Evolutionary conservation across 2,113 vertebrate species (phyloP), one percentile per base, ranked within the genome.

Genomic region (Microcebus ravelobensis): DNA sequence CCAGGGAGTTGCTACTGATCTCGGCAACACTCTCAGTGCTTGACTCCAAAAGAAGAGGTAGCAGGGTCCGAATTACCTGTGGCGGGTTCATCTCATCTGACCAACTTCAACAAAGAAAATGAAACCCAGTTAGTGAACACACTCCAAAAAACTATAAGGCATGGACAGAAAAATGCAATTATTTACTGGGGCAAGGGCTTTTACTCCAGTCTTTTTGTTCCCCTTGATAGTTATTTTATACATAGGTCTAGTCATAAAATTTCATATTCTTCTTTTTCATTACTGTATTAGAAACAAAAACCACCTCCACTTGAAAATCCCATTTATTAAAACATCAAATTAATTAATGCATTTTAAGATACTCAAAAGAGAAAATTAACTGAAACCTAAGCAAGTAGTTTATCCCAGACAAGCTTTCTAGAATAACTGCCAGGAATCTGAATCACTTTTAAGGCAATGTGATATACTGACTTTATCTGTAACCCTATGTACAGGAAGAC

Each of bases 21-120:
- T 99, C 99, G 8, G 99, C 99, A 68, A 99, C 99, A 0, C 99
- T 99, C 98, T 99, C 99, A 0, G 99, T 99, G 98, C 99, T 99
- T 71, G 98, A 99, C 98, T 99, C 99, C 99, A 99, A 93, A 42
- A 99, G 99, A 59, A 99, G 99, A 1, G 99, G 99, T 45, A 99
- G 97, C 50, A 99, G 97, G 0, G 99, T 99, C 81, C 98, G 99
- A 91, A 99, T 99, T 91, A 99, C 99, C 97, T 99, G 99, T 0
- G 99, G 98, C 0, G 99, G 99, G 96, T 99, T 99, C 97, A 99
- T 98, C 97, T 99, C 99, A 97, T 99, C 99, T 2, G 99, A 99
- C 98, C 98, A 98, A 55, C 98, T 98, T 93, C 65, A 97, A 68
- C 70, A 95, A 80, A 96, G 57, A 74, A 96, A 87, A 92, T 0